Evolutionary conservation across 2,797 vertebrate genomes (phyloP).

Genomic region (Sciurus vulgaris): DNA sequence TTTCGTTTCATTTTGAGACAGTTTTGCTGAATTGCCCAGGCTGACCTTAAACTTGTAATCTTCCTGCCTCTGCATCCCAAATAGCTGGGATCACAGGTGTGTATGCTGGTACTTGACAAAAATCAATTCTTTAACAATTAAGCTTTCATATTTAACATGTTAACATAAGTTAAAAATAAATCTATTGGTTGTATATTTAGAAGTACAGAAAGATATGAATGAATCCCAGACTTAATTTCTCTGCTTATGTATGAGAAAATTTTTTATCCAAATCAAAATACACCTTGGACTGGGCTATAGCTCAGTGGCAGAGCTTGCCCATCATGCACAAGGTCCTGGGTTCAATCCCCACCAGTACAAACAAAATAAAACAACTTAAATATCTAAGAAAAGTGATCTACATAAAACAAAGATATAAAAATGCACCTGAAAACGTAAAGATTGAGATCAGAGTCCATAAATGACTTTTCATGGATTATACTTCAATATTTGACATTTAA

Average conservation of each 20-base stretch:
- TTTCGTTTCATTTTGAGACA: no score
- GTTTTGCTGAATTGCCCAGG: no score
- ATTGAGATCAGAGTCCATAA: constrained; percentile 38
- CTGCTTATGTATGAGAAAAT: neutral
- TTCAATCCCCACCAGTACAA: neutral
- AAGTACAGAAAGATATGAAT: constrained; percentile 40
- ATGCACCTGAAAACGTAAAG: constrained; percentile 49
- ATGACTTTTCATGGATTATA: neutral
- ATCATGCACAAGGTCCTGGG: neutral
- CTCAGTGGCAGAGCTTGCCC: neutral
- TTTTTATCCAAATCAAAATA: constrained; percentile 60
- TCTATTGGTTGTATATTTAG: neutral
- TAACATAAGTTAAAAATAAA: constrained; percentile 34
- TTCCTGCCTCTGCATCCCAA: neutral
- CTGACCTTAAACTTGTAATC: neutral
- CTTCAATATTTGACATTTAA: constrained; percentile 63
- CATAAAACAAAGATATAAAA: constrained; percentile 59
- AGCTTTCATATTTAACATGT: constrained; percentile 7
- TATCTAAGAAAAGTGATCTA: neutral
- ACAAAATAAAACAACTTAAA: neutral
- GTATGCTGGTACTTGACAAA: neutral
- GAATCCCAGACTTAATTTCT: constrained; percentile 26
- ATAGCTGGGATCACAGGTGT: neutral
- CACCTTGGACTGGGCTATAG: neutral
- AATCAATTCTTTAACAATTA: constrained; percentile 29